Evolutionary conservation across 2,888 invertebrate species (phyloP).

Genomic region (Coremacera marginata): DNA sequence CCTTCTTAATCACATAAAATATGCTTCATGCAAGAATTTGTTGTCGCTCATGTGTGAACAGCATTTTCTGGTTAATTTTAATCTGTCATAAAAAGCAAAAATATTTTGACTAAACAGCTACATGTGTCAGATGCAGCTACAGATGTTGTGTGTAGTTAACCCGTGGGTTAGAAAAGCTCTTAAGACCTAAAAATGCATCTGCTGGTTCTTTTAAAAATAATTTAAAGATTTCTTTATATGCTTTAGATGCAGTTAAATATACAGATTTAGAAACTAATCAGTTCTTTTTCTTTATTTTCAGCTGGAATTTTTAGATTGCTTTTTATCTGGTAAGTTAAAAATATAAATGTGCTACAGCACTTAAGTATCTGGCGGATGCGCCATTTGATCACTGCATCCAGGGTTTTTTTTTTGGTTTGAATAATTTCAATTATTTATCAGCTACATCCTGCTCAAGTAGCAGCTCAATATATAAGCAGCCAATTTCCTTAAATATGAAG

Average conservation of each 20-base stretch:
- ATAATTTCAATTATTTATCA: neutral
- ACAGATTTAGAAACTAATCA: neutral
- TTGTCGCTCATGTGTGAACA: constrained; percentile 4
- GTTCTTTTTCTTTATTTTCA: constrained; percentile 8
- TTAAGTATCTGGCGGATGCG: neutral
- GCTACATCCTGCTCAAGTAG: neutral
- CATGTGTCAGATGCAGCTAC: constrained; percentile 3
- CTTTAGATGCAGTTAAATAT: neutral
- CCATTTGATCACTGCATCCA: neutral
- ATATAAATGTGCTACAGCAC: neutral
- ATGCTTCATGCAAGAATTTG: neutral
- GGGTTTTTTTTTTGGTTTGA: neutral
- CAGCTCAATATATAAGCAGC: too few species aligned
- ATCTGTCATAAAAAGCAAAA: constrained; percentile 13
- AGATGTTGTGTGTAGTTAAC: neutral
- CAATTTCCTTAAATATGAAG: too few species aligned
- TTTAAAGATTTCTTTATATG: neutral
- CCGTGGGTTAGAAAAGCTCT: neutral
- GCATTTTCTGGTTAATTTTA: constrained; percentile 14
- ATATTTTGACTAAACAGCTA: constrained; percentile 13
- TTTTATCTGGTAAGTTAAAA: neutral
- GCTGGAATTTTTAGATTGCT: neutral
- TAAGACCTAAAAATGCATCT: too few species aligned
- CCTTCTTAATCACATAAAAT: neutral
- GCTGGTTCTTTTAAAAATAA: too few species aligned